Percentiles rank a stretch among this genome's conserved stretches.
Conservation (phyloP, 2,888 invertebrate genomes). For the Drosophila melanosoma region DNA sequence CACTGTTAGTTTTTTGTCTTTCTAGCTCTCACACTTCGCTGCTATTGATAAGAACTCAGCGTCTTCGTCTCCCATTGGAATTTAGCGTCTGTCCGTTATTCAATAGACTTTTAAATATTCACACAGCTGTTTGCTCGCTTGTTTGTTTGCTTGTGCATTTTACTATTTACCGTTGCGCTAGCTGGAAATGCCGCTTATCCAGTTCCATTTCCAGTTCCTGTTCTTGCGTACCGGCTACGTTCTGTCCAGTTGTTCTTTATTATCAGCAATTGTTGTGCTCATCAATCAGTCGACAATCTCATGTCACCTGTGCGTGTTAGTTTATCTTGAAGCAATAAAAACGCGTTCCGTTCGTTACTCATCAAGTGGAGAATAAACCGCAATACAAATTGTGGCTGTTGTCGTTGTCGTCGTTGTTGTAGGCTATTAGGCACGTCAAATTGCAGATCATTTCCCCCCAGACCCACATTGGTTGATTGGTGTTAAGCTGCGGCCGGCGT, state of each 20-base stretch:
- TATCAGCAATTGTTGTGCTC: conserved; percentile 46
- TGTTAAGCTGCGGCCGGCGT: conserved; percentile 61
- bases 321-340: conserved; percentile 48
- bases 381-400: conserved; percentile 46
- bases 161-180: conserved; percentile 60
- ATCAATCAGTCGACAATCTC: conserved; percentile 55
- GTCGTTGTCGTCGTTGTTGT: conserved; percentile 19
- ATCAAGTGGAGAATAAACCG: conserved; percentile 60
- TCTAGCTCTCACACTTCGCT: conserved; percentile 5
- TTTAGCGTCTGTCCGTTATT: conserved; percentile 24
- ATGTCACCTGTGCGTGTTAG: conserved; percentile 34
- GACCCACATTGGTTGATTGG: conserved; percentile 60
- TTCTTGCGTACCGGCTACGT: conserved; percentile 15
- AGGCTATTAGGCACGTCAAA: conserved; percentile 61
- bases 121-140: conserved; percentile 42
- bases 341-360: conserved; percentile 61
- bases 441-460: conserved; percentile 59
- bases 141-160: conserved; percentile 26
- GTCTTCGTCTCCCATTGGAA: conserved; percentile 26
- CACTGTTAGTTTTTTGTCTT: conserved; percentile 7
- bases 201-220: conserved; percentile 51
- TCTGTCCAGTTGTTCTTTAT: conserved; percentile 36
- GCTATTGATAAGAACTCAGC: conserved; percentile 25
- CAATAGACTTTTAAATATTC: conserved; percentile 13
- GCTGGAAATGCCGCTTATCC: conserved; percentile 54